Base-by-base conservation (phyloP, 1,140 invertebrate species). In the Drosophila ficusphila region DNA sequence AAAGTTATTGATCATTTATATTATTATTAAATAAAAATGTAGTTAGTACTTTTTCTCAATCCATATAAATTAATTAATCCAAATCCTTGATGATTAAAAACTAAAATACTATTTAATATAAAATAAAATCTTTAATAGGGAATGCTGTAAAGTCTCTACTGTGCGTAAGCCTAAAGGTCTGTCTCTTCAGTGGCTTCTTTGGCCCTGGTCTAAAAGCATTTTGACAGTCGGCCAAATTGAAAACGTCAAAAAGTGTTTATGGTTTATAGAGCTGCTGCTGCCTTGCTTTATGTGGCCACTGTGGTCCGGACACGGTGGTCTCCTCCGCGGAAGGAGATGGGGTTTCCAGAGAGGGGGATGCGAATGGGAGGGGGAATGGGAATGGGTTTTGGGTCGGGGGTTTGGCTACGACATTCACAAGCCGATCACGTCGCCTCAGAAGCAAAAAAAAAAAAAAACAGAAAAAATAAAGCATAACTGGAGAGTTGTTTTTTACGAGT, bases 171-270 rank as follows among this genome's bases (percentile, higher is more conserved):
- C 60, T 64, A 46, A 46, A 61, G 60, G 34, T 57, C 57, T 60
- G 12, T 34, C 18, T 9, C 14, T n/a, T n/a, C n/a, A n/a, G n/a
- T n/a, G 3, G 4, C 12, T 11, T 62, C 42, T 65, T 18, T 31
- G 3, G 39, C 34, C 44, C 61, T 38, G 46, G 42, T 78, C 76
- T 89, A 89, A 89, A 89, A 89, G 76, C 76, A 89, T 89, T 89
- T 86, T 82, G 82, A 88, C 82, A 88, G 70, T 78, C 70, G 51
- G 60, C 82, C 77, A 86, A 88, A 88, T 82, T 88, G 83, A 82
- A 86, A 88, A 88, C 88, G 82, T 88, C 83, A 88, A 88, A 76
- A 88, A 88, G 76, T 78, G 82, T 88, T 86, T 86, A 86, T 82
- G 79, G 77, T 89, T 89, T 88, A 86, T 86, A 51, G 75, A 61